Evolutionary conservation across 2,113 vertebrate species (phyloP).

Genomic region (Hypocryptadius cinnamomeus): DNA sequence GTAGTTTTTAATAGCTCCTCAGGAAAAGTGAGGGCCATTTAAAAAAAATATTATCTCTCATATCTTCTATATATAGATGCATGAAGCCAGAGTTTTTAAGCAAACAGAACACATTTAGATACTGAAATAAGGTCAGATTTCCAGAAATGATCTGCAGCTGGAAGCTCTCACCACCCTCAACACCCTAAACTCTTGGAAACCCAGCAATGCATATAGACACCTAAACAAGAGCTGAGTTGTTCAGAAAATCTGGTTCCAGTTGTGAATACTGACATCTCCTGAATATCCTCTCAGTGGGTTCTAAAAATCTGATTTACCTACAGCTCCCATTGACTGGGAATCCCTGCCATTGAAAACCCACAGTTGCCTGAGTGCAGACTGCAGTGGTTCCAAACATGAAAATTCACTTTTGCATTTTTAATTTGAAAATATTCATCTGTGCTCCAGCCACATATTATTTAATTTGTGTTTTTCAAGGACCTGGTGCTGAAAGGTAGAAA

Average conservation of each 20-base stretch:
- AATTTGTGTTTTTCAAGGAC: background rate
- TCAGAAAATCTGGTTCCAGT: background rate
- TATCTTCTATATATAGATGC: background rate
- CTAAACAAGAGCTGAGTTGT: background rate
- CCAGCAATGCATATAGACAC: background rate
- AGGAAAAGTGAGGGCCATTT: background rate
- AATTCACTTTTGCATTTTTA: background rate
- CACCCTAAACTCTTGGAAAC: background rate
- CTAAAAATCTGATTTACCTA: background rate
- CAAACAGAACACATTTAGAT: background rate
- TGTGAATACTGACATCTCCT: background rate
- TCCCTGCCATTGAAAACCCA: background rate
- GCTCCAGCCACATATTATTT: background rate
- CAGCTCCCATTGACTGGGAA: background rate
- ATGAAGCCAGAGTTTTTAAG: background rate
- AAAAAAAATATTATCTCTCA: background rate
- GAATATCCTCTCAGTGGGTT: background rate
- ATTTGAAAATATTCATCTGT: background rate
- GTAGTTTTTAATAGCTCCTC: background rate
- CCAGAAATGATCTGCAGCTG: slow-evolving; percentile 9
- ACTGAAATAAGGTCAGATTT: slow-evolving; percentile 26
- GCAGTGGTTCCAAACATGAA: background rate
- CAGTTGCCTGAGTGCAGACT: background rate
- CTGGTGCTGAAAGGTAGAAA: background rate
- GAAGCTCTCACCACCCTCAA: background rate